phyloP scores from a whole-genome alignment of 2,888 invertebrate genomes.

The Buathra laborator region DNA sequence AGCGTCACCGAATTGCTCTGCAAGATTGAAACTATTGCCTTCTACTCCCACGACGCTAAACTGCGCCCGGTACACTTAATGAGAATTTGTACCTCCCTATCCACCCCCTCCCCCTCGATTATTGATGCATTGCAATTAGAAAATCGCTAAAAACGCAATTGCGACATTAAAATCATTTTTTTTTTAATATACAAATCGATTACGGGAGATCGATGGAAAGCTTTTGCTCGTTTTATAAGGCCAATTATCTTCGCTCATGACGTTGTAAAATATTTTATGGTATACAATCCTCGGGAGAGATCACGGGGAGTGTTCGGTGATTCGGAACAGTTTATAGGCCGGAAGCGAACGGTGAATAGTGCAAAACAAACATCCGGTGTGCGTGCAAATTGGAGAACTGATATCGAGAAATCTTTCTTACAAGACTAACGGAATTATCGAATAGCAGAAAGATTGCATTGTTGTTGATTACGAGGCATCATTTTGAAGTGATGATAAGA shows the following conservation, averaged over 20 bases:
- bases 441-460: not conserved
- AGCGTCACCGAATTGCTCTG: slow-evolving; percentile 45
- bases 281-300: not conserved
- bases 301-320: not conserved
- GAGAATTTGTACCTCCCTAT: not conserved
- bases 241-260: not conserved
- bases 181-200: not conserved
- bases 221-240: not conserved
- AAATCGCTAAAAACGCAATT: not conserved
- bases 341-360: not conserved
- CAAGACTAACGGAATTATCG: not conserved
- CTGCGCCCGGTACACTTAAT: not conserved
- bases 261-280: not conserved
- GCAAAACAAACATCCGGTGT: not conserved
- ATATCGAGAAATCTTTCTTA: not conserved
- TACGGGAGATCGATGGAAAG: not conserved
- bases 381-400: not conserved
- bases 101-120: not conserved
- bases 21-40: slow-evolving; percentile 54
- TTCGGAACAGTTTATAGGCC: slow-evolving; percentile 10
- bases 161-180: not conserved
- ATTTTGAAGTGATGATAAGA: not conserved
- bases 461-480: not conserved
- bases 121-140: not conserved
- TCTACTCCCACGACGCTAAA: slow-evolving; percentile 9